Conservation (phyloP, 2,888 invertebrate genomes). For the Tridacna crocea region DNA sequence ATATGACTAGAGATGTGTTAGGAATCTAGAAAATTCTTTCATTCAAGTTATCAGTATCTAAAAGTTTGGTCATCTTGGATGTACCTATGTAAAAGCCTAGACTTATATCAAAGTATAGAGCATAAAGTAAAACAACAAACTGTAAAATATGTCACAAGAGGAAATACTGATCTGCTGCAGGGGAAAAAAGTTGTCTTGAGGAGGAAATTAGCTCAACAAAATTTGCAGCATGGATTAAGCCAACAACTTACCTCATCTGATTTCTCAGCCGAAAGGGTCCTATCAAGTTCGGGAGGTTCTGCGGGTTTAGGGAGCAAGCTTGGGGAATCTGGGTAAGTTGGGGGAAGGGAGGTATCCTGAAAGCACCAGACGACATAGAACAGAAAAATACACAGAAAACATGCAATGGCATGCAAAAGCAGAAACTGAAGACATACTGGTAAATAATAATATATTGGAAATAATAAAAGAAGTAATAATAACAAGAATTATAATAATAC, state of each 20-base stretch:
- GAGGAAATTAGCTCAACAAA: too few species aligned
- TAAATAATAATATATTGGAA: not conserved
- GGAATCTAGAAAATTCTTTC: too few species aligned
- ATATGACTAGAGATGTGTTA: too few species aligned
- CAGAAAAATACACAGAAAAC: conserved; percentile 12
- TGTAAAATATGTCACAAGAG: too few species aligned
- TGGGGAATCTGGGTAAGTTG: conserved; percentile 49
- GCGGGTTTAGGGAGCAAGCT: conserved; percentile 30
- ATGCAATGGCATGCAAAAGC: conserved; percentile 10
- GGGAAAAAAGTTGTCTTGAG: too few species aligned
- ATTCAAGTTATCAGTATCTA: too few species aligned
- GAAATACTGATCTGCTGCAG: too few species aligned
- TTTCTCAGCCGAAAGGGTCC: conserved; percentile 54
- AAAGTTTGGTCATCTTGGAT: too few species aligned
- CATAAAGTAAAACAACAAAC: too few species aligned
- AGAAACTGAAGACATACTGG: not conserved
- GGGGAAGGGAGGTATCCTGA: conserved; percentile 50
- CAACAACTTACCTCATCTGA: conserved; percentile 59
- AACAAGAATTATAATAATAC: not conserved
- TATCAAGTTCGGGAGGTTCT: conserved; percentile 51
- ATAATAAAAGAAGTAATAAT: not conserved
- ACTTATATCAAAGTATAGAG: too few species aligned
- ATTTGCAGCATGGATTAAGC: too few species aligned
- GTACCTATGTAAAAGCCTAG: too few species aligned
- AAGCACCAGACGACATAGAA: conserved; percentile 41